These are phyloP conservation scores for Aegithalos caudatus DNA, from an alignment of 2,113 vertebrate genomes.

Conservation along the genomic window DNA sequence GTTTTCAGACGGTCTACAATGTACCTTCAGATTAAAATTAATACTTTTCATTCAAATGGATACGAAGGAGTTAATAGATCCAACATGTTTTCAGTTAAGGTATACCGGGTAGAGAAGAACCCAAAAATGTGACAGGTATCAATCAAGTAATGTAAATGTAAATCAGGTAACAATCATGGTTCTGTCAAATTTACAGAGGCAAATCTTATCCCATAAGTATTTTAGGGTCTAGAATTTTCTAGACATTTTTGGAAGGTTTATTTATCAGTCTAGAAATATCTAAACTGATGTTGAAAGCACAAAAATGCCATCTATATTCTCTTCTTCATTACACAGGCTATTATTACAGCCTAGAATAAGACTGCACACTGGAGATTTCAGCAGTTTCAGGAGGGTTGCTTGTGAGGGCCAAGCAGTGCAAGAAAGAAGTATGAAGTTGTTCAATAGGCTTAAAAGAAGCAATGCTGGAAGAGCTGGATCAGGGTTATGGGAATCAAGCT, in stretches of 20 bases:
- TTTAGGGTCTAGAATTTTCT: not conserved
- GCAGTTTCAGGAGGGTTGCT: not conserved
- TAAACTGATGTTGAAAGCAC: not conserved
- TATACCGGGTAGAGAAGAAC: not conserved
- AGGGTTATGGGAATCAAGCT: not conserved
- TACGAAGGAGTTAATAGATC: not conserved
- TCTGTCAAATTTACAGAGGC: not conserved
- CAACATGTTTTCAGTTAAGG: not conserved
- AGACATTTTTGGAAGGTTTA: not conserved
- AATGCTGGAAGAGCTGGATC: not conserved
- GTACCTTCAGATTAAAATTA: not conserved
- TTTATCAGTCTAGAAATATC: not conserved
- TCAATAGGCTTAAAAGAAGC: not conserved
- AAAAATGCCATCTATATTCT: not conserved
- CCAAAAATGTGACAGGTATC: not conserved
- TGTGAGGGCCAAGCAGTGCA: not conserved
- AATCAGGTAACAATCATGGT: not conserved
- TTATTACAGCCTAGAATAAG: not conserved
- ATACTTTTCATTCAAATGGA: not conserved
- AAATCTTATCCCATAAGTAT: not conserved
- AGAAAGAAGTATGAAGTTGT: not conserved
- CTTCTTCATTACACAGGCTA: not conserved
- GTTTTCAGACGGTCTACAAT: not conserved
- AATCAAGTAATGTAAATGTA: not conserved
- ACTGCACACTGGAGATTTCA: not conserved